Percentiles rank a stretch among this genome's conserved stretches.
These are phyloP conservation scores for Pelecanoides urinatrix DNA, from an alignment of 2,113 vertebrate genomes.

Conservation along the genomic window DNA sequence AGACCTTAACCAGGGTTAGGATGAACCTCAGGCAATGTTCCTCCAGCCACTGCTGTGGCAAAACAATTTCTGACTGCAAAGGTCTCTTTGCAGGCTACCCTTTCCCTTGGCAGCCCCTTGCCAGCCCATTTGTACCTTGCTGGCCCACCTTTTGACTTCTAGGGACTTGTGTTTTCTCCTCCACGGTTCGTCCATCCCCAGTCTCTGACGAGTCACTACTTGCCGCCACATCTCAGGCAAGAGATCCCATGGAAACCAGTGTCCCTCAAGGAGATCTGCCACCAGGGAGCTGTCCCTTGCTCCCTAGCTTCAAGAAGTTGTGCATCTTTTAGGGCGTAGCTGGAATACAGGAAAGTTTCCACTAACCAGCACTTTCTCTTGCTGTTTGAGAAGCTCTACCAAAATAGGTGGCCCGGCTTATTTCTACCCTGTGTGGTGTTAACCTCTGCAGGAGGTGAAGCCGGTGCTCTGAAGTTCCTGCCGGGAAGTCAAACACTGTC, in stretches of 20 bases:
- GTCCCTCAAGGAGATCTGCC: not conserved
- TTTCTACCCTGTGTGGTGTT: not conserved
- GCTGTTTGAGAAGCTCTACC: not conserved
- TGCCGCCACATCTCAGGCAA: not conserved
- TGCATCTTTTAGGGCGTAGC: fast-evolving
- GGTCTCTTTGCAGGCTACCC: not conserved
- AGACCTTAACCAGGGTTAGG: fast-evolving
- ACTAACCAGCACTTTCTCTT: not conserved
- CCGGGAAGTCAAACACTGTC: not conserved
- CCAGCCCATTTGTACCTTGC: not conserved
- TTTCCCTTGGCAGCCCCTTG: not conserved
- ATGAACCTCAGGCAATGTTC: not conserved
- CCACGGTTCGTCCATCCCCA: not conserved
- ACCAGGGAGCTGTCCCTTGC: fast-evolving
- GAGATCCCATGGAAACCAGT: not conserved
- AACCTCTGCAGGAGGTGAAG: not conserved
- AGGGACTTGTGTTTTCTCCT: not conserved
- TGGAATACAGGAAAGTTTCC: not conserved
- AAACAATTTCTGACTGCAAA: not conserved
- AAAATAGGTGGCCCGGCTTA: not conserved
- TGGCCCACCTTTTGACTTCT: not conserved
- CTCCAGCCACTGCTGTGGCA: not conserved
- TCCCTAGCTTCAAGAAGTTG: too few relatives aligned
- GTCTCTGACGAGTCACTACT: fast-evolving
- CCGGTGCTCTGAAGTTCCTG: not conserved